phyloP scores from a whole-genome alignment of 2,113 vertebrate genomes.

The Oryzias curvinotus region DNA sequence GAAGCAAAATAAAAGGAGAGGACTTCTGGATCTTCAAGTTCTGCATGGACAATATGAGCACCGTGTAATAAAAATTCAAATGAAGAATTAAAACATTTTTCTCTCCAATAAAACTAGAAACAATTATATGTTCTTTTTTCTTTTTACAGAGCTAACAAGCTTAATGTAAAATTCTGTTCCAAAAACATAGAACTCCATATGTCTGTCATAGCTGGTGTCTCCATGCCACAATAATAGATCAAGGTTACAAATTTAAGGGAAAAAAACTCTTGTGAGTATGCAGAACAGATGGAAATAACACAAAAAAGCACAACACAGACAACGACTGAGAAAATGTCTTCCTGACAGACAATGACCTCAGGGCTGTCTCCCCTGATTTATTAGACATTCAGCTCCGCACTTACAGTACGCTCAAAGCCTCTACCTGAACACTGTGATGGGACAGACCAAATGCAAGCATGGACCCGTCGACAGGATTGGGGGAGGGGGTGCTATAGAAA shows the following conservation, averaged over 20 bases:
- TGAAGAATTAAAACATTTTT: constrained; percentile 26
- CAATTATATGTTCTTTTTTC: constrained; percentile 8
- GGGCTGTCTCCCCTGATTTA: constrained; percentile 60
- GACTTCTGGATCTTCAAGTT: constrained; percentile 27
- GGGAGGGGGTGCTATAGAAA: constrained; percentile 1
- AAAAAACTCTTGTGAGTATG: constrained; percentile 19
- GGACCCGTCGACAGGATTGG: constrained; percentile 13
- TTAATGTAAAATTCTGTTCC: constrained; percentile 8
- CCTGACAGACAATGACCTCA: constrained; percentile 57
- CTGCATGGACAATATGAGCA: constrained; percentile 24
- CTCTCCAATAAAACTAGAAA: constrained; percentile 5
- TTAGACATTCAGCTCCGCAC: constrained; percentile 50
- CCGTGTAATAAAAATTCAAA: constrained; percentile 26
- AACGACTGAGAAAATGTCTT: constrained; percentile 22
- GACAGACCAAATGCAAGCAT: constrained; percentile 49
- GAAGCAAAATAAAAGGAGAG: constrained; percentile 51
- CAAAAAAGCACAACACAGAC: constrained; percentile 52
- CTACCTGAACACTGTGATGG: constrained; percentile 21
- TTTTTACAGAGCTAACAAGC: constrained; percentile 19
- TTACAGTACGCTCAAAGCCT: constrained; percentile 29
- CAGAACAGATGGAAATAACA: constrained; percentile 33
- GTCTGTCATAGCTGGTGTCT: constrained; percentile 35
- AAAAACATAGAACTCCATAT: constrained; percentile 48
- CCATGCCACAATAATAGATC: constrained; percentile 28
- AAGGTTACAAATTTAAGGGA: constrained; percentile 45